A percentile compares a stretch with the other conserved stretches of the same genome.
phyloP scores from a whole-genome alignment of 2,888 invertebrate species.

The Hetaerina titia region DNA sequence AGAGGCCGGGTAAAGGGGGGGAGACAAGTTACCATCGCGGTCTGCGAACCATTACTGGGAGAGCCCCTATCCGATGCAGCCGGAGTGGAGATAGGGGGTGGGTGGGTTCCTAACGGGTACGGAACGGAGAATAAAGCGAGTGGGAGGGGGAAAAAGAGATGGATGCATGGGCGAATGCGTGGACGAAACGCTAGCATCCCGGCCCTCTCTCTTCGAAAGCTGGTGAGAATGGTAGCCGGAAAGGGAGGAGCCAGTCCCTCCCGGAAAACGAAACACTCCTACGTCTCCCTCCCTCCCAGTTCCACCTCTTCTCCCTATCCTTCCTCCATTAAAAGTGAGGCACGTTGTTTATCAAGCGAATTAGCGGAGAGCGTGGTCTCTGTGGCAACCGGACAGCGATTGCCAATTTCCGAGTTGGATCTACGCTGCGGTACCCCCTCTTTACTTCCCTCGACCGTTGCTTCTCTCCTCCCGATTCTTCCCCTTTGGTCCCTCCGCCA shows the following conservation, averaged over 20 bases:
- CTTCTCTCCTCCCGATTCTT: background rate
- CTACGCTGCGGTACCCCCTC: constrained; percentile 16
- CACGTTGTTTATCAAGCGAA: constrained; percentile 67
- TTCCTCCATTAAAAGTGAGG: constrained; percentile 49
- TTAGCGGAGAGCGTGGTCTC: constrained; percentile 57
- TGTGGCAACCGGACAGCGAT: constrained; percentile 61
- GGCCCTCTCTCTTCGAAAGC: background rate
- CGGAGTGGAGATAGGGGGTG: background rate
- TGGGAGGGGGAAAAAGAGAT: background rate
- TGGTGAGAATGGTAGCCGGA: background rate
- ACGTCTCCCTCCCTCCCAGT: background rate
- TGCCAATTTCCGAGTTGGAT: constrained; percentile 63
- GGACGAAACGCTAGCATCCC: background rate
- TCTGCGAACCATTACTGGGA: constrained; percentile 57
- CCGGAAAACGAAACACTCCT: background rate
- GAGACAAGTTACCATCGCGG: constrained; percentile 56
- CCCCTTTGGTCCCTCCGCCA: background rate
- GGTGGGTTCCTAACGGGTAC: background rate
- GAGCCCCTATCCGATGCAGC: constrained; percentile 40
- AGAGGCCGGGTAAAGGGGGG: background rate
- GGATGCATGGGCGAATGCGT: background rate
- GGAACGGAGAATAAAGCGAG: background rate
- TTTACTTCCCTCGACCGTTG: background rate
- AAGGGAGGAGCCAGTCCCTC: background rate
- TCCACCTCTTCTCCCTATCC: background rate